These are phyloP conservation scores for Dromas ardeola DNA, from an alignment of 2,113 vertebrate genomes.

Conservation along the genomic window DNA sequence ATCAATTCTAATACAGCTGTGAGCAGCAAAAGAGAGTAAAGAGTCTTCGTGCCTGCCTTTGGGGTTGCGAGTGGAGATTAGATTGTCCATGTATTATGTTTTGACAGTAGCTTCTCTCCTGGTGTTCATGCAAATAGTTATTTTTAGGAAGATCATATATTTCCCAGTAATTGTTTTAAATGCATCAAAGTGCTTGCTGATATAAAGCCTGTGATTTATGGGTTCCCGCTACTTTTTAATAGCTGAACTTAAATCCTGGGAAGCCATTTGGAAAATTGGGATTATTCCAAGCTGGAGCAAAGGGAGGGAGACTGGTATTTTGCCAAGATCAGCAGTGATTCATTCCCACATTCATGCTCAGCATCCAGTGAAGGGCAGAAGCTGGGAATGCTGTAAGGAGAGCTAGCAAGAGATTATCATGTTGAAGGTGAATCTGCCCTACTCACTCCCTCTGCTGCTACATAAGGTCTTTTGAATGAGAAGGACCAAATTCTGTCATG, in stretches of 20 bases:
- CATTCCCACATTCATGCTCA: constrained; percentile 68
- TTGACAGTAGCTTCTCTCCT: constrained; percentile 26
- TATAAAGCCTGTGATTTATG: constrained; percentile 62
- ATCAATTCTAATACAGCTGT: constrained; percentile 20
- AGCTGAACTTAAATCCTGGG: constrained; percentile 62
- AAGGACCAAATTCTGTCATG: constrained; percentile 9
- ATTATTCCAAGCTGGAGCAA: constrained; percentile 67
- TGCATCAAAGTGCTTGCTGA: constrained; percentile 46
- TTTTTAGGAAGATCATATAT: constrained; percentile 63
- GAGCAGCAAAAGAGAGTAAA: constrained; percentile 4
- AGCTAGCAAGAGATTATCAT: constrained; percentile 61
- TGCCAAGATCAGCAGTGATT: constrained; percentile 72
- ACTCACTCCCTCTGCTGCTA: constrained; percentile 34
- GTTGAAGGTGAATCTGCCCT: constrained; percentile 66
- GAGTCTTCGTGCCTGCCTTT: background rate
- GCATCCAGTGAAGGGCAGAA: constrained; percentile 67
- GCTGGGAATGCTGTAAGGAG: constrained; percentile 65
- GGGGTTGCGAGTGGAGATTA: background rate
- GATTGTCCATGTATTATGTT: background rate
- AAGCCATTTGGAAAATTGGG: constrained; percentile 70
- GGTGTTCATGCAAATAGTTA: constrained; percentile 36
- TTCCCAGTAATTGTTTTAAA: constrained; percentile 63
- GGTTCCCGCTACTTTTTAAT: constrained; percentile 60
- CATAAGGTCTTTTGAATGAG: constrained; percentile 50
- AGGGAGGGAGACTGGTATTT: constrained; percentile 65